These are phyloP conservation scores for Urophycis tenuis DNA, from an alignment of 2,797 vertebrate species.

Conservation along the genomic window DNA sequence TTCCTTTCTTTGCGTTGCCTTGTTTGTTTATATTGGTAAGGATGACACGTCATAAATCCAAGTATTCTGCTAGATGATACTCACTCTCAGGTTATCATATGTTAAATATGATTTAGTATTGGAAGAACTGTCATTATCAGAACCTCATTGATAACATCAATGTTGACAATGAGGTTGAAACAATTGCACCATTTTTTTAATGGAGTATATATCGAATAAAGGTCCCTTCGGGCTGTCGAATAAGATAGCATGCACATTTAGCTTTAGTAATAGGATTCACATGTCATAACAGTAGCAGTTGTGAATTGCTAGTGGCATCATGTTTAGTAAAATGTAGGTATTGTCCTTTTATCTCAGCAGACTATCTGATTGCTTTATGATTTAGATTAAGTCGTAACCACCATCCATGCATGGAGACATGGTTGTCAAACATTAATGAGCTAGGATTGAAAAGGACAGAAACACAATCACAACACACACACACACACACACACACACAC, in stretches of 20 bases:
- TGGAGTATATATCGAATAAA: not conserved
- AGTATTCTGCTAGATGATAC: not conserved
- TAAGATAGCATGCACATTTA: not conserved
- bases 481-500: not conserved
- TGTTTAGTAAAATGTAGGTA: constrained; percentile 3
- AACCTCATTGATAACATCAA: not conserved
- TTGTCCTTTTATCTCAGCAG: constrained; percentile 11
- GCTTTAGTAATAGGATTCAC: not conserved
- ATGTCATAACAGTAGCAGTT: not conserved
- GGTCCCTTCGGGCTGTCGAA: not conserved
- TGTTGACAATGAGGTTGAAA: not conserved
- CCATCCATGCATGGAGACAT: not conserved
- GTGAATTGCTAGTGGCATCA: not conserved
- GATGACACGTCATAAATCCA: not conserved
- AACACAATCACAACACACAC: not conserved
- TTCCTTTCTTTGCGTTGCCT: not conserved
- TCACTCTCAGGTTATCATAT: not conserved
- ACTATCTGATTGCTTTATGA: constrained; percentile 6
- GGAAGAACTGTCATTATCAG: not conserved
- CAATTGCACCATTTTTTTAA: not conserved
- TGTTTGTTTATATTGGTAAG: not conserved
- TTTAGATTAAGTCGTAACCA: constrained; percentile 12
- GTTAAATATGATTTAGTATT: not conserved
- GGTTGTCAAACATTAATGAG: constrained; percentile 10
- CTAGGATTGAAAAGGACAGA: not conserved